phyloP scores from a whole-genome alignment of 2,113 vertebrate species.

The Heptranchias perlo region DNA sequence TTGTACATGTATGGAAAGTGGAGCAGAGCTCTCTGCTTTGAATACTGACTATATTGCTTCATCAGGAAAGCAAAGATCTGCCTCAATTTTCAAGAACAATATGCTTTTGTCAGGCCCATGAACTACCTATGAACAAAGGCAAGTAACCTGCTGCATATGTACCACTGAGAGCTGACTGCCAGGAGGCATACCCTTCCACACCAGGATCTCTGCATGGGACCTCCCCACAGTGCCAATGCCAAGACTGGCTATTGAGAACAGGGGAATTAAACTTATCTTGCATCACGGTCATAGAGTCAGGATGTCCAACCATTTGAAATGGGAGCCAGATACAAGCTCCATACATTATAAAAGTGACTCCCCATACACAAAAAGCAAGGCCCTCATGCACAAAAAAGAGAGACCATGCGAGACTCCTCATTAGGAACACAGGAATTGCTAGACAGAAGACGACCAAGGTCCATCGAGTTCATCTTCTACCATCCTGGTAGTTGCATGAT shows the following conservation, averaged over 20 bases:
- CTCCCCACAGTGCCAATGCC: not conserved
- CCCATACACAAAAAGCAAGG: not conserved
- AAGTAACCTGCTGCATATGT: too few relatives aligned
- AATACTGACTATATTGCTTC: not conserved
- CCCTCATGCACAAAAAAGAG: not conserved
- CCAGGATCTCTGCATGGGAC: not conserved
- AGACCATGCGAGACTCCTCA: not conserved
- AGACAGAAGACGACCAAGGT: not conserved
- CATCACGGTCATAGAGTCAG: not conserved
- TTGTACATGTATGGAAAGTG: too few relatives aligned
- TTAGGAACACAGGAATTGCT: not conserved
- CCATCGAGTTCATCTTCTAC: not conserved
- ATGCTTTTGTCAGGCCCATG: not conserved
- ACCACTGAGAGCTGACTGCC: not conserved
- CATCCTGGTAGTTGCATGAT: not conserved
- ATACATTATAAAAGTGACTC: not conserved
- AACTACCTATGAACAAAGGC: not conserved
- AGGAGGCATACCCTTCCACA: not conserved
- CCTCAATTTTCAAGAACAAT: not conserved
- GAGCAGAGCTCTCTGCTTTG: not conserved
- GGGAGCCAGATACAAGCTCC: not conserved
- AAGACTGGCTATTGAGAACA: not conserved
- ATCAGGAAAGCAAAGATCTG: not conserved
- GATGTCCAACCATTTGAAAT: not conserved
- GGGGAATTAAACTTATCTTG: not conserved